Conservation (phyloP, 2,888 invertebrate genomes). For the Schrankia costaestrigalis region DNA sequence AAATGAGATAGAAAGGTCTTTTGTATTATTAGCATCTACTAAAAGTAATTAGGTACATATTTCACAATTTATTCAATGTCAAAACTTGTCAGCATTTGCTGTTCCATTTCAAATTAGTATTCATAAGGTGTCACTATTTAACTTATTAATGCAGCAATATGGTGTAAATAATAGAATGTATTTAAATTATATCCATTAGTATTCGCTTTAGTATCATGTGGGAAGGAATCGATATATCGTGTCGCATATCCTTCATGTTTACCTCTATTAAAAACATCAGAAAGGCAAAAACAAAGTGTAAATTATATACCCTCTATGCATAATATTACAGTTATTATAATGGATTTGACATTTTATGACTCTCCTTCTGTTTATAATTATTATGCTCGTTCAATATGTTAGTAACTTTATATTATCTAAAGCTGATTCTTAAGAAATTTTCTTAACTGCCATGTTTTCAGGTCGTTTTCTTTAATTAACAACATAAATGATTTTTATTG, state of each 20-base stretch:
- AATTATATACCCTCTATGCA: conserved; percentile 24
- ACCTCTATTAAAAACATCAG: conserved; percentile 22
- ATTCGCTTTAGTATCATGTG: conserved; percentile 44
- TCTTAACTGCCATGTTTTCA: conserved; percentile 12
- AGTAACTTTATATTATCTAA: conserved; percentile 17
- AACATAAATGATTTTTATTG: too few species aligned
- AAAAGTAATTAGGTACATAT: too few species aligned
- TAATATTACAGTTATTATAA: conserved; percentile 29
- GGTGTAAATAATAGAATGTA: conserved; percentile 32
- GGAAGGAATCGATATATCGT: conserved; percentile 23
- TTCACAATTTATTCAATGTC: too few species aligned
- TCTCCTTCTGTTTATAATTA: conserved; percentile 12
- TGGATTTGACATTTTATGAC: conserved; percentile 27
- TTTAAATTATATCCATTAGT: conserved; percentile 48
- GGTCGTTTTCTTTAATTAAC: conserved; percentile 7
- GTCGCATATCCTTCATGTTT: conserved; percentile 41
- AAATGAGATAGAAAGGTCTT: too few species aligned
- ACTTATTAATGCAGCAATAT: conserved; percentile 44
- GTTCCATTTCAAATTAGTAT: conserved; percentile 36
- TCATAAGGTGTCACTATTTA: conserved; percentile 33
- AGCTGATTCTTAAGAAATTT: conserved; percentile 13
- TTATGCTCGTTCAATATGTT: conserved; percentile 10
- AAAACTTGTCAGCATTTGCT: conserved; percentile 11
- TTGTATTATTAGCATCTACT: too few species aligned
- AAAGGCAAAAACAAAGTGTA: conserved; percentile 27